Base-by-base conservation (phyloP, 2,113 vertebrate species). In the Phycodurus eques region DNA sequence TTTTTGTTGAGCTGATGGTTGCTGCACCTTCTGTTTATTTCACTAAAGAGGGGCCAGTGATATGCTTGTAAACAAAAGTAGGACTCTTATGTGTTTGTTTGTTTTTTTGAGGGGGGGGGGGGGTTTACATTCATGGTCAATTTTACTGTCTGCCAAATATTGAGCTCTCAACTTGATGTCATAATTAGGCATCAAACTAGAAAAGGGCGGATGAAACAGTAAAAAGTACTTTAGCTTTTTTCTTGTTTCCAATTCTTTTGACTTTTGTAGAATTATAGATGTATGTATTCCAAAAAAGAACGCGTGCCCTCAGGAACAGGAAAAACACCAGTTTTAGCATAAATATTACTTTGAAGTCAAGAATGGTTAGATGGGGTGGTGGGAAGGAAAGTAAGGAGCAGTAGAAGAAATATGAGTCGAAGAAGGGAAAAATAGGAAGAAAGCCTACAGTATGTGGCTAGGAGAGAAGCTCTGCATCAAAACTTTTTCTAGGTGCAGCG, bases 311-410 rank as follows among this genome's bases (percentile, higher is more conserved):
- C 72, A 81, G 88, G 91, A 84, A 79, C 84, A 88, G 91, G 88
- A 88, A 91, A 90, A 90, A 85, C 87, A 83, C 88, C 88, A 80
- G 80, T 86, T 91, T 90, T 83, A 92, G 92, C 87, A 91, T 93
- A 92, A 94, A 92, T 87, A 90, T 82, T 75, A 87, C 92, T 94
- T 94, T 94, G 93, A 94, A 94, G 93, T 93, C 67, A 75, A 65
- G 77, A 68, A 79, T 83, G 63, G 27, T 46, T 66, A 73, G 78
- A 81, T 59, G 57, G 54, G 54, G 44, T 20, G 44, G 63, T 33
- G 20, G 66, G 64, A 78, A 56, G 72, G 63, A 65, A 70, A 47
- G 59, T 57, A 46, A 61, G 61, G 47, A 69, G 68, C 61, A 68
- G 67, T 46, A 27, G 27, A 44, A n/a, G n/a, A 64, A 64, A 42